Percentiles rank a stretch among this genome's conserved stretches.
Conservation (phyloP, 2,797 vertebrate species). For the Benthosema pterotum region DNA sequence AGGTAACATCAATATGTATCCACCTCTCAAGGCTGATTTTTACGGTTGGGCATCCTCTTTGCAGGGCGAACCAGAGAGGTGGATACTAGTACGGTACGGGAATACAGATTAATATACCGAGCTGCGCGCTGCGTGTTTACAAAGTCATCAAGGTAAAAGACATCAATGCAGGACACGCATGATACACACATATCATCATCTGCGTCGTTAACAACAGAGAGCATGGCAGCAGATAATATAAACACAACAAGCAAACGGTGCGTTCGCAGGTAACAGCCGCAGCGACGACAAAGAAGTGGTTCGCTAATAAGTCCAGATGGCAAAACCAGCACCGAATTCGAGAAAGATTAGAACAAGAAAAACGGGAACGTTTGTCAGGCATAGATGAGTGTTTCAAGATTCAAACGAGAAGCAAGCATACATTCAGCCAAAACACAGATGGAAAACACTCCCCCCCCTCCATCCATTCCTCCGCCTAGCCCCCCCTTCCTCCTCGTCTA, state of each 20-base stretch:
- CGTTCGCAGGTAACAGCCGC: no score
- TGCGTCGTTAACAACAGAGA: constrained; percentile 27
- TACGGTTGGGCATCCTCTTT: no score
- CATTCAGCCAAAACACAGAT: constrained; percentile 70
- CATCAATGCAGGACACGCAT: no score
- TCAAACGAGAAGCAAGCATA: constrained; percentile 62
- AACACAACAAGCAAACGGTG: constrained; percentile 22
- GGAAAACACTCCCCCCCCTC: constrained; percentile 70
- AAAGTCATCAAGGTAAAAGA: no score
- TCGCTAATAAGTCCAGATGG: constrained; percentile 69
- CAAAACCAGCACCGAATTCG: constrained; percentile 51
- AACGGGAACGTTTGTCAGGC: constrained; percentile 55
- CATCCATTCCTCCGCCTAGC: constrained; percentile 49
- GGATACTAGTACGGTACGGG: no score
- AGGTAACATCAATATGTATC: constrained; percentile 18
- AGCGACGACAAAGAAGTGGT: constrained; percentile 47
- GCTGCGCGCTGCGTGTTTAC: no score
- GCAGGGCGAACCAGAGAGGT: no score
- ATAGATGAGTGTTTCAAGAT: constrained; percentile 50
- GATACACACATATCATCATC: constrained; percentile 16
- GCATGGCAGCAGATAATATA: constrained; percentile 37
- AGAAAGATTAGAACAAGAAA: constrained; percentile 26
- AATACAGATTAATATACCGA: no score
- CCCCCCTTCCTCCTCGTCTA: constrained; percentile 35
- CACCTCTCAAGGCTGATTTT: constrained; percentile 2